These are phyloP conservation scores for Furnarius figulus DNA, from an alignment of 2,113 vertebrate genomes.

Conservation along the genomic window DNA sequence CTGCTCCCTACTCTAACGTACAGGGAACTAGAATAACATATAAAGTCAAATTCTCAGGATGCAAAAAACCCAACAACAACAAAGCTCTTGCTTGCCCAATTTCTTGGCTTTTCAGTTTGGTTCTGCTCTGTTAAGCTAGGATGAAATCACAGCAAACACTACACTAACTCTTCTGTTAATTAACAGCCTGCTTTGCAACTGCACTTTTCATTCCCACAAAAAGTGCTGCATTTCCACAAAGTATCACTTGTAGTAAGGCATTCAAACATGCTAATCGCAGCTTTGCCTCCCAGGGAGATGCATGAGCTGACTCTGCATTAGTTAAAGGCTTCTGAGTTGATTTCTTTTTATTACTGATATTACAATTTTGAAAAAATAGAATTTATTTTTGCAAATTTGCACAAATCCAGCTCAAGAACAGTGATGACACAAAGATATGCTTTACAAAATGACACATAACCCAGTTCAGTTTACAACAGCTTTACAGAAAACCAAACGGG, in stretches of 20 bases:
- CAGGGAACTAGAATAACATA: not conserved
- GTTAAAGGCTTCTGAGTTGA: not conserved
- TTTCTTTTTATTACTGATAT: not conserved
- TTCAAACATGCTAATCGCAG: constrained; percentile 55
- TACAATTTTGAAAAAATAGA: not conserved
- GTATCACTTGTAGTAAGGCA: constrained; percentile 59
- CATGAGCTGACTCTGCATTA: not conserved
- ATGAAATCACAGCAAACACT: constrained; percentile 62
- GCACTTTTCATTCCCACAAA: constrained; percentile 52
- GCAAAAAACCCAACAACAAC: not conserved
- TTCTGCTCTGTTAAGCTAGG: constrained; percentile 51
- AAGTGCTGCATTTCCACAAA: constrained; percentile 59
- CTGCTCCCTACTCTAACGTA: not conserved
- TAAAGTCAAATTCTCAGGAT: not conserved
- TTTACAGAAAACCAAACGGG: not conserved
- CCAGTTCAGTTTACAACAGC: not conserved
- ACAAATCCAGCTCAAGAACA: not conserved
- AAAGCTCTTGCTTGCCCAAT: not conserved
- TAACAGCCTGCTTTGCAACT: constrained; percentile 37
- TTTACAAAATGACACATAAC: not conserved
- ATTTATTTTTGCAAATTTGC: not conserved
- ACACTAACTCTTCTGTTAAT: constrained; percentile 66
- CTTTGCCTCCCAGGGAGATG: constrained; percentile 35
- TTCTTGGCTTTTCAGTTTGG: constrained; percentile 17
- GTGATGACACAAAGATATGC: rapidly evolving